Evolutionary conservation across 2,797 vertebrate genomes (phyloP), one percentile per base, ranked within the genome.

Genomic region (Chaunax sp.): DNA sequence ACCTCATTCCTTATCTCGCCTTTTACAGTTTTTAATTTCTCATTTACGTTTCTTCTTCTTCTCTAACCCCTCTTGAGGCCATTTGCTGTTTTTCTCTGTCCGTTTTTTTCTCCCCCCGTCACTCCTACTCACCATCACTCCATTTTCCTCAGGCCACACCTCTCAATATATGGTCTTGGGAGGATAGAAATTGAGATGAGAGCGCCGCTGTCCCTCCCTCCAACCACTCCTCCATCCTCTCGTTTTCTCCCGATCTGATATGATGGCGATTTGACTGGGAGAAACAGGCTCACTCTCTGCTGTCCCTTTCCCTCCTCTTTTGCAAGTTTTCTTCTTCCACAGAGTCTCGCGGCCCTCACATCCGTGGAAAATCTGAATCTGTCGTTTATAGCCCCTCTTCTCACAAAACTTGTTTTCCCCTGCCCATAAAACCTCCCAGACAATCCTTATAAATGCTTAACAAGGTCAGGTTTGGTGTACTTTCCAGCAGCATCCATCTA

Each of bases 361-460:
- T 78, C 69, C 56, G 53, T 82, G 85, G 86, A 88, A 92, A 91
- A 84, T 90, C 68, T 87, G 75, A 85, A 89, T 88, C 57, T 46
- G 54, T 50, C 70, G 16, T 88, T 90, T 89, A 89, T 87, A 72
- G 73, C 83, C 62, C 77, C 69, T 40, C 44, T 43, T 71, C 81
- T 84, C 11, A 1, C 76, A 84, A 84, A 83, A 63, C 76, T 53
- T 69, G 76, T 86, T 86, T 83, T 77, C 57, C 65, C 59, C 63
- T 18, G 62, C 86, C 84, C 87, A 79, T 89, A 85, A 92, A 91
- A 70, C 66, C 81, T 83, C 77, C 64, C 80, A 89, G 90, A 86
- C 82, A 45, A 73, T 67, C 64, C 63, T 73, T 81, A 87, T 92
- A 91, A 92, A 92, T 70, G 64, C 86, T 85, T 92, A 87, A 93